These are phyloP conservation scores for Bicyclus anynana DNA, from an alignment of 1,140 invertebrate genomes.

Conservation along the genomic window DNA sequence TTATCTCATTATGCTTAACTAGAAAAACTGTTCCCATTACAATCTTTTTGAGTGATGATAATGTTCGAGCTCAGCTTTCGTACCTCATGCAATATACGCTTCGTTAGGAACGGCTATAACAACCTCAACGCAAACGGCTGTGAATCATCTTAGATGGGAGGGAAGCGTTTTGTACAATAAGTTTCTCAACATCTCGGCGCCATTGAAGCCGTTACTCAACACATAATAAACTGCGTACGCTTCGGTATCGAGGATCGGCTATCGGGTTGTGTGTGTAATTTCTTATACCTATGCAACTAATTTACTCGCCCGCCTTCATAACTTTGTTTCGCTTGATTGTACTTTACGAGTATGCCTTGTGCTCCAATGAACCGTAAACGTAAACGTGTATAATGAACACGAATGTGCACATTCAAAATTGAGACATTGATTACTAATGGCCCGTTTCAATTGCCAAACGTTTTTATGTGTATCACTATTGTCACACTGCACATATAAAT, in stretches of 20 bases:
- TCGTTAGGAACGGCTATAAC: neutral
- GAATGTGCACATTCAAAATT: conserved; percentile 39
- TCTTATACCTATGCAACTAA: conserved; percentile 22
- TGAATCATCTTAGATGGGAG: conserved; percentile 33
- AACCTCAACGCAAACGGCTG: conserved; percentile 2
- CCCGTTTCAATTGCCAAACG: conserved; percentile 19
- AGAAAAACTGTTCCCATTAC: neutral
- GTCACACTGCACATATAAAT: conserved; percentile 8
- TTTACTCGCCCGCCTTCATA: conserved; percentile 27
- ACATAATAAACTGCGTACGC: conserved; percentile 19
- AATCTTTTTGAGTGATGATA: neutral
- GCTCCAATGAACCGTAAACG: conserved; percentile 47
- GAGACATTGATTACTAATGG: conserved; percentile 48
- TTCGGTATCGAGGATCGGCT: neutral
- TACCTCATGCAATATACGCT: neutral
- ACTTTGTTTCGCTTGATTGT: conserved; percentile 29
- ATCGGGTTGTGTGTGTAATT: conserved; percentile 24
- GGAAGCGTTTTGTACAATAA: conserved; percentile 39
- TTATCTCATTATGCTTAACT: neutral
- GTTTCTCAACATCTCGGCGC: conserved; percentile 27
- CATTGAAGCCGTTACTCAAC: conserved; percentile 31
- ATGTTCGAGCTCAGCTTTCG: neutral
- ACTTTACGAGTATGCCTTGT: conserved; percentile 22
- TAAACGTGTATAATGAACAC: conserved; percentile 28
- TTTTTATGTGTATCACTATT: conserved; percentile 2